phyloP scores from a whole-genome alignment of 35 echinoderm and acorn worm genomes.

The Strongylocentrotus purpuratus region DNA sequence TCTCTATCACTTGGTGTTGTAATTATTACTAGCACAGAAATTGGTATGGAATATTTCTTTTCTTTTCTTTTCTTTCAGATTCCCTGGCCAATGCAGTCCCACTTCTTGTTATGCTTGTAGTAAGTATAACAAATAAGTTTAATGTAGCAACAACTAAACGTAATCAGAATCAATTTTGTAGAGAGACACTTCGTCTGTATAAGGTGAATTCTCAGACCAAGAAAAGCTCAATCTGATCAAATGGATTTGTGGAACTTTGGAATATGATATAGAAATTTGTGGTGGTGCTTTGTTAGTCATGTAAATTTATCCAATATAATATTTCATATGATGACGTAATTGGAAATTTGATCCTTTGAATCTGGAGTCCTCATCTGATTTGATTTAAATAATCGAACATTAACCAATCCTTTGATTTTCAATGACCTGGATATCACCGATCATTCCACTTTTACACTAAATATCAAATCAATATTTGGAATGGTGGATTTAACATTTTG shows the following conservation, averaged over 20 bases:
- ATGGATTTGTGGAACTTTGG: too few relatives aligned
- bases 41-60: neutral
- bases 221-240: neutral
- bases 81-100: conserved; percentile 48
- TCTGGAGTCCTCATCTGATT: neutral
- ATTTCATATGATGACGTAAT: neutral
- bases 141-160: neutral
- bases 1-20: too few relatives aligned
- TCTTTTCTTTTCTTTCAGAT: conserved; percentile 40
- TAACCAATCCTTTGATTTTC: too few relatives aligned
- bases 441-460: too few relatives aligned
- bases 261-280: neutral
- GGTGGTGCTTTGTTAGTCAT: neutral
- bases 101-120: conserved; percentile 53
- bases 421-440: too few relatives aligned
- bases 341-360: neutral
- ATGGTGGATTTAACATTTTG: too few relatives aligned
- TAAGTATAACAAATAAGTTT: conserved; percentile 23
- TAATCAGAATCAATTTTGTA: neutral
- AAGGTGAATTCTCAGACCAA: neutral
- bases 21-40: too few relatives aligned
- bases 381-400: too few relatives aligned
- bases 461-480: too few relatives aligned
- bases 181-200: neutral
- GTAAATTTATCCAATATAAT: neutral